Conservation (phyloP, 1,140 invertebrate genomes). For the Coptotermes formosanus region DNA sequence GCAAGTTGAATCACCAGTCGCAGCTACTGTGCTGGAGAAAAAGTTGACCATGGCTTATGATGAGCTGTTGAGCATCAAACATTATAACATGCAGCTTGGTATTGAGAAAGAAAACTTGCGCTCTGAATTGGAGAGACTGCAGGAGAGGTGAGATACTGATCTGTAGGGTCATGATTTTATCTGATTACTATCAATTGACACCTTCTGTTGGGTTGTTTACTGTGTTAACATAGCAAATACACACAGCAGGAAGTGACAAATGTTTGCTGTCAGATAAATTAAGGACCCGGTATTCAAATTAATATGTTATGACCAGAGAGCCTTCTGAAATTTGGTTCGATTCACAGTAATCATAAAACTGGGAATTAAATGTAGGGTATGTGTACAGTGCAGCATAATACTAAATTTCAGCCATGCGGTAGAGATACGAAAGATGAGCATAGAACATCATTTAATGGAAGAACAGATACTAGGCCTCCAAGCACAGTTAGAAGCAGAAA, state of each 20-base stretch:
- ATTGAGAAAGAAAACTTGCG: background rate
- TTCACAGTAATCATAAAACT: too few species aligned
- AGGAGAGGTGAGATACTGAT: background rate
- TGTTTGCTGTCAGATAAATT: too few species aligned
- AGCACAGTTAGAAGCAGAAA: background rate
- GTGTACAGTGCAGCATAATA: background rate
- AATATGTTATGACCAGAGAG: too few species aligned
- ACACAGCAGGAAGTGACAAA: too few species aligned
- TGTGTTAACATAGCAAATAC: too few species aligned
- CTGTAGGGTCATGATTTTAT: too few species aligned
- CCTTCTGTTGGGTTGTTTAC: too few species aligned
- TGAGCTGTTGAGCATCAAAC: background rate
- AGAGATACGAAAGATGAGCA: background rate
- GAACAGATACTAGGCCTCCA: background rate
- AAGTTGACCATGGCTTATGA: background rate
- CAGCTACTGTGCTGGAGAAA: background rate
- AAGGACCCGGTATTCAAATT: too few species aligned
- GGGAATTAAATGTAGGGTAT: too few species aligned
- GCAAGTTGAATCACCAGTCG: background rate
- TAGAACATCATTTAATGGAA: background rate
- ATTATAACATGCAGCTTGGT: background rate
- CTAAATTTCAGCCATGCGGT: background rate
- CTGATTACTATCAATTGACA: too few species aligned
- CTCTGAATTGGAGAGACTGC: background rate
- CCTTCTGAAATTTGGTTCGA: too few species aligned